Base-by-base conservation (phyloP, 2,888 invertebrate genomes). In the Synanthedon tipuliformis region DNA sequence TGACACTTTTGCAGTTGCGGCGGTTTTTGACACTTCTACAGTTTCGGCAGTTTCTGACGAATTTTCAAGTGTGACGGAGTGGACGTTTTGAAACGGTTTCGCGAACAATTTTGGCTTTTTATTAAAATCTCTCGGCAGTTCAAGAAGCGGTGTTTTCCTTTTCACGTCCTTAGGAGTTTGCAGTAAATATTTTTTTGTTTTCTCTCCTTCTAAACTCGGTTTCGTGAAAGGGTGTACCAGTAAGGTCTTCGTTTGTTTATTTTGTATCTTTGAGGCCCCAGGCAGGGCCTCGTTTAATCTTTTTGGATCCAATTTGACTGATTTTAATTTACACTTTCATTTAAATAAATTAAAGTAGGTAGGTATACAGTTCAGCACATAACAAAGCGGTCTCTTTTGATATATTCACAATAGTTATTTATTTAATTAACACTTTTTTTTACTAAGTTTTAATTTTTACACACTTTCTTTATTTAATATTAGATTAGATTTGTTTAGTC, bases 81-180 rank as follows among this genome's bases (percentile, higher is more conserved):
- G 2, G 45, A 5, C 7, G n/a, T 12, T 45, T 16, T 49, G 18
- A 12, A 15, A 16, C 13, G 52, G 54, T 41, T 57, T 55, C 10
- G 51, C 60, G 55, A 65, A 79, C 0, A 78, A 57, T 64, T 78
- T 82, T 0, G 81, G 82, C 59, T 78, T 83, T 64, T 82, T 84
- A 2, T 61, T 69, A 18, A 59, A 64, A 13, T 76, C 70, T 18
- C 65, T 68, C 0, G 86, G 86, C n/a, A 81, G 57, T 65, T 83
- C 78, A 0, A 86, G 54, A 0, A 86, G 54, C 0, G 86, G 84
- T 0, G 60, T 63, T 55, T 79, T 81, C 23, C 85, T 57, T 66
- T 86, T 86, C 1, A 81, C 40, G n/a, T 79, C 76, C 52, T 67
- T 75, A 0, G 86, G 86, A 0, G 83, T 81, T 71, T 86, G 86